A percentile compares a stretch with the other conserved stretches of the same genome.
Conservation (phyloP, 92 coral and sea anemone species). For the Ricordea florida region DNA sequence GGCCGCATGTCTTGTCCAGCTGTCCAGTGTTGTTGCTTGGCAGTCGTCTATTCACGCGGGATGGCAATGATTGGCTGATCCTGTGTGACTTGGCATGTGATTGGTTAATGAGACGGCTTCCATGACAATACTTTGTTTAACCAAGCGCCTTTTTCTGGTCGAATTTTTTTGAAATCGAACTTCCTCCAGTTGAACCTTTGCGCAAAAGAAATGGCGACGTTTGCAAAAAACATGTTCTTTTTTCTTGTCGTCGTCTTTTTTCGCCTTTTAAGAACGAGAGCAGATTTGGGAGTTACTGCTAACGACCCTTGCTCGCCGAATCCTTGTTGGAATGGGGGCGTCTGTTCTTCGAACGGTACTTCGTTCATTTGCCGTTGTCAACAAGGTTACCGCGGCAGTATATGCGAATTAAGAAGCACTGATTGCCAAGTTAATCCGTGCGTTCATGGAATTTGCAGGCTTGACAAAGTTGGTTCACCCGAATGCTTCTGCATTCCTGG, state of each 20-base stretch:
- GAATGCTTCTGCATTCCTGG: slow-evolving; percentile 87
- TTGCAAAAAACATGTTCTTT: not conserved
- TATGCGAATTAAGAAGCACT: slow-evolving; percentile 67
- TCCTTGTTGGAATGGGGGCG: slow-evolving; percentile 90
- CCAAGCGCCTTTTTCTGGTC: slow-evolving; percentile 46
- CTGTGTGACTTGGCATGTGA: not conserved
- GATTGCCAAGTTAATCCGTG: slow-evolving; percentile 79
- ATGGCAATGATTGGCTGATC: slow-evolving; percentile 35
- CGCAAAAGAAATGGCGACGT: slow-evolving; percentile 7
- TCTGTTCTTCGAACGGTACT: slow-evolving; percentile 72
- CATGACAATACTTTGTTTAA: slow-evolving; percentile 71
- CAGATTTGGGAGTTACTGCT: slow-evolving; percentile 6
- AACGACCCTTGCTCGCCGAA: slow-evolving; percentile 78
- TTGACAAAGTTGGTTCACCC: slow-evolving; percentile 57
- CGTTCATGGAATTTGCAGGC: slow-evolving; percentile 73
- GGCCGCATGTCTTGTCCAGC: slow-evolving; percentile 1
- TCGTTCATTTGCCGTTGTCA: slow-evolving; percentile 77
- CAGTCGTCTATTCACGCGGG: not conserved
- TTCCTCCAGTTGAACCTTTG: not conserved
- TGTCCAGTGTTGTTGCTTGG: not conserved
- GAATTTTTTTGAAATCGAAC: not conserved
- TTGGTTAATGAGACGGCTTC: slow-evolving; percentile 46
- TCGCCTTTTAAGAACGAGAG: not conserved
- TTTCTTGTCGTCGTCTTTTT: slow-evolving; percentile 13
- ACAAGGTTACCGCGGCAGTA: slow-evolving; percentile 74